A percentile compares a stretch with the other conserved stretches of the same genome.
Evolutionary conservation across 1,140 invertebrate genomes (phyloP).

Genomic region (Drosophila dunni): DNA sequence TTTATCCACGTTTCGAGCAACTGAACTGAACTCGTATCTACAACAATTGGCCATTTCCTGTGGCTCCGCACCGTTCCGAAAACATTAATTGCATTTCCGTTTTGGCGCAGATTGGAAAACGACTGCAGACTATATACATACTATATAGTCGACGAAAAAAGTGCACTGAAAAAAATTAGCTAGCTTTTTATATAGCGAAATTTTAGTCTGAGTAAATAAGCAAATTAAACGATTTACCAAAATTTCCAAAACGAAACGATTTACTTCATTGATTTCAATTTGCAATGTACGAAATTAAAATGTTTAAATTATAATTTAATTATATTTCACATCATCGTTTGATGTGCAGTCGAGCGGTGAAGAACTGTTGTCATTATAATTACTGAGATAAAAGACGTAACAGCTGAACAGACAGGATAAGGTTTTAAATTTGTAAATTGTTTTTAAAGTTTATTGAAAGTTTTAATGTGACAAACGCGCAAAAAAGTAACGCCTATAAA

Average conservation of each 20-base stretch:
- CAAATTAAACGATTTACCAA: too few species aligned
- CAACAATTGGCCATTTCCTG: slow-evolving; percentile 35
- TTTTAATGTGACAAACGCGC: background rate
- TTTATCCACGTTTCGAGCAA: slow-evolving; percentile 29
- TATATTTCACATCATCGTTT: background rate
- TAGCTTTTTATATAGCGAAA: too few species aligned
- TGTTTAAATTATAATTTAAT: background rate
- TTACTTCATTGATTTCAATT: too few species aligned
- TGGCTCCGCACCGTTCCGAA: slow-evolving; percentile 24
- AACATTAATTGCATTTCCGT: slow-evolving; percentile 43
- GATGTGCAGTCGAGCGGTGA: background rate
- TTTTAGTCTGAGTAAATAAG: too few species aligned
- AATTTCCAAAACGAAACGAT: too few species aligned
- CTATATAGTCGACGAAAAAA: background rate
- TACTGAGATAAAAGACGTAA: background rate
- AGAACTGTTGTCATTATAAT: background rate
- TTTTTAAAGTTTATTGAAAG: slow-evolving; percentile 7
- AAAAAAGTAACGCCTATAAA: background rate
- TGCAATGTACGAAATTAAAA: background rate
- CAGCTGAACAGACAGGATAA: background rate
- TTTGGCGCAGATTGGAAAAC: slow-evolving; percentile 22
- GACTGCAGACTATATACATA: slow-evolving; percentile 3
- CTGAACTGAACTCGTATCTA: slow-evolving; percentile 21
- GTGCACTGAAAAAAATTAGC: background rate
- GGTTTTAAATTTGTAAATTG: slow-evolving; percentile 2